Evolutionary conservation across 2,797 vertebrate species (phyloP), one percentile per base, ranked within the genome.

Genomic region (Fistularia commersonii): DNA sequence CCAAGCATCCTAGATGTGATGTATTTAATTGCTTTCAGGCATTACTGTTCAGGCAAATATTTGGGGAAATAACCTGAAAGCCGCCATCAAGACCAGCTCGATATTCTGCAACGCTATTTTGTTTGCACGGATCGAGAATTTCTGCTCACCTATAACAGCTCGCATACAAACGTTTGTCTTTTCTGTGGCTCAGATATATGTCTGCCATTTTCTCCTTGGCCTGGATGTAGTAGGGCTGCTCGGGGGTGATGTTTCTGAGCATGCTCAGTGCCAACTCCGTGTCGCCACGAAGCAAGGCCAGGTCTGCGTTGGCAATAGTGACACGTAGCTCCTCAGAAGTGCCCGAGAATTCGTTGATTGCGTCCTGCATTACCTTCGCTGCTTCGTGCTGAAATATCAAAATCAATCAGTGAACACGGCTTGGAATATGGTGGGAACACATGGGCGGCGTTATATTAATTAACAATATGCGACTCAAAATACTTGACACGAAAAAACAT

Each of bases 171-270:
- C 91, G 92, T 76, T 94, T 98, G 61, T 99, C 95, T 79, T 95
- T 98, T 61, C 93, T 92, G 82, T 95, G 90, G 34, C 92, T 93
- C 64, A 99, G 89, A 80, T 98, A 99, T 59, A 97, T 92, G 61
- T 94, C 87, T 14, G 95, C 96, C 96, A 99, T 99, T 83, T 98
- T 99, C 81, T 92, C 91, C 82, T 95, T 99, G 71, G 93, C 94
- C 69, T 96, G 93, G 66, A 94, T 82, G 81, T 93, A 99, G 76
- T 98, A 99, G 14, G 91, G 90, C 79, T 98, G 95, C 33, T 98
- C 92, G 0, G 93, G 85, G 3, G 92, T 94, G 51, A 95, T 89
- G 81, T 93, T 97, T 72, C 89, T 80, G 70, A 99, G 94, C 92
- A 95, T 93, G 70, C 84, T 93, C 75, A 99, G 89, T 13, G 97